Conservation (phyloP, 1,140 invertebrate species). For the Bombus breviceps region DNA sequence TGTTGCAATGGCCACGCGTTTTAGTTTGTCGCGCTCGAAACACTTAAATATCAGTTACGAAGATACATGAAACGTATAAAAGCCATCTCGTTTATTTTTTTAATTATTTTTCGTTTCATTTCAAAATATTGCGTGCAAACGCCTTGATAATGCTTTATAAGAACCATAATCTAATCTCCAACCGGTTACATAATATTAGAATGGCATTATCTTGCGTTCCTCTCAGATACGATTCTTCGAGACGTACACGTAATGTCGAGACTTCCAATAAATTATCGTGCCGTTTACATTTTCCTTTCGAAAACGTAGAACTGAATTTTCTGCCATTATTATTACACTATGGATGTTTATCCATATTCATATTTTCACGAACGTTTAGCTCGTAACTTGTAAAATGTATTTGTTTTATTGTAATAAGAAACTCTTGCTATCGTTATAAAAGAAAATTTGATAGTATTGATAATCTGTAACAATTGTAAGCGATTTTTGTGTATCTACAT, state of each 20-base stretch:
- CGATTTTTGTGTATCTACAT: too few relatives aligned
- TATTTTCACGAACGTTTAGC: too few relatives aligned
- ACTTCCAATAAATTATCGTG: neutral
- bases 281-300: too few relatives aligned
- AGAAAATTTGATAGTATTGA: too few relatives aligned
- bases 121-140: slow-evolving; percentile 6
- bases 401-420: too few relatives aligned
- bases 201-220: slow-evolving; percentile 6
- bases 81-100: neutral
- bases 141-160: slow-evolving; percentile 7
- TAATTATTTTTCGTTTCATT: slow-evolving; percentile 2
- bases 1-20: neutral
- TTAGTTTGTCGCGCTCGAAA: neutral
- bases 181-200: slow-evolving; percentile 20
- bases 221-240: neutral
- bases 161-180: slow-evolving; percentile 17
- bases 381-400: too few relatives aligned
- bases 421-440: too few relatives aligned
- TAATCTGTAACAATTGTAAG: too few relatives aligned
- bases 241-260: too few relatives aligned
- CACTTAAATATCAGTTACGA: neutral
- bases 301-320: too few relatives aligned
- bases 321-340: too few relatives aligned
- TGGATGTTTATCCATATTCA: neutral
- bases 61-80: neutral